A percentile compares a stretch with the other conserved stretches of the same genome.
phyloP scores from a whole-genome alignment of 2,888 invertebrate genomes.

The Elmis aenea region DNA sequence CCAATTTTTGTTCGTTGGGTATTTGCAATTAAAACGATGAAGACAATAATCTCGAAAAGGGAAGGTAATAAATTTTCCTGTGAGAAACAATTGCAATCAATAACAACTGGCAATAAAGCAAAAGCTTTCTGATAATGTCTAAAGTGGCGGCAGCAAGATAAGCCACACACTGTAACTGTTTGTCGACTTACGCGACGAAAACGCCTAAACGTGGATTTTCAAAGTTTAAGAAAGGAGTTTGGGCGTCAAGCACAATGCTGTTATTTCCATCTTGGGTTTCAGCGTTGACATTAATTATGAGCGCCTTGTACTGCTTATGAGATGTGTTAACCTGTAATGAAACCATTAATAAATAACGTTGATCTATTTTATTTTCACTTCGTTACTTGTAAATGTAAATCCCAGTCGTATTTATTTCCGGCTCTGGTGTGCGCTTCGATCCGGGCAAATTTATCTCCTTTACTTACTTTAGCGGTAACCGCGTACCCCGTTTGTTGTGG shows the following conservation, averaged over 20 bases:
- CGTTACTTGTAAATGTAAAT: constrained; percentile 43
- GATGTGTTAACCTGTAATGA: constrained; percentile 42
- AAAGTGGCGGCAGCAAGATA: constrained; percentile 8
- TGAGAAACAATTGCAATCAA: constrained; percentile 22
- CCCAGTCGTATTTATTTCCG: constrained; percentile 44
- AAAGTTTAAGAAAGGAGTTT: constrained; percentile 39
- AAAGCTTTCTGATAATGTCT: constrained; percentile 11
- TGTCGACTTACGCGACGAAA: constrained; percentile 27
- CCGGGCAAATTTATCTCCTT: constrained; percentile 47
- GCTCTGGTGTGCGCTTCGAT: constrained; percentile 41
- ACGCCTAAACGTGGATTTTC: constrained; percentile 38
- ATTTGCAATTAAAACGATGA: constrained; percentile 27
- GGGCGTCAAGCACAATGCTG: constrained; percentile 34
- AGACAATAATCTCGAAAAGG: constrained; percentile 8
- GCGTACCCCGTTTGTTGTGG: constrained; percentile 34
- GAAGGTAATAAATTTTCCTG: constrained; percentile 22
- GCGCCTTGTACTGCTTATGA: constrained; percentile 33
- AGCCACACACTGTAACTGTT: constrained; percentile 4
- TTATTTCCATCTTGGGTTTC: constrained; percentile 27
- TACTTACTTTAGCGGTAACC: constrained; percentile 35
- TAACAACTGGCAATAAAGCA: constrained; percentile 11
- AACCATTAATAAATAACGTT: background rate
- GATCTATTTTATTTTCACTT: constrained; percentile 6
- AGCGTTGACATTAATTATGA: constrained; percentile 34
- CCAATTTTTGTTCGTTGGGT: too few species aligned